These are phyloP conservation scores for Myotis planiceps DNA, from an alignment of 2,797 vertebrate genomes.

Conservation along the genomic window DNA sequence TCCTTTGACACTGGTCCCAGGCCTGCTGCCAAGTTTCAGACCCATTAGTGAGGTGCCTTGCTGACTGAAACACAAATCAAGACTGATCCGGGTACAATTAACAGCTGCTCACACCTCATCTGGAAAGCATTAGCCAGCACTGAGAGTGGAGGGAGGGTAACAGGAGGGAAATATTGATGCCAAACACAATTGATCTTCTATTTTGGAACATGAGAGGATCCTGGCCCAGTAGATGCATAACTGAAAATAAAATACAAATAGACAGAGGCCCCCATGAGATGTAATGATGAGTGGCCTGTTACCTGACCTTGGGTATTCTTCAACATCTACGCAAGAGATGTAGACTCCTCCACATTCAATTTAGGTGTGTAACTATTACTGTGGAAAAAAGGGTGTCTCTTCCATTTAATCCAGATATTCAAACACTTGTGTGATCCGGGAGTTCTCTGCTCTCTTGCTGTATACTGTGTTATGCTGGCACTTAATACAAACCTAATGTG, in stretches of 20 bases:
- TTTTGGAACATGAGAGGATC: slow-evolving; percentile 77
- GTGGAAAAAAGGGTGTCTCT: not conserved
- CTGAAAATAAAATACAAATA: slow-evolving; percentile 34
- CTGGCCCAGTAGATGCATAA: slow-evolving; percentile 39
- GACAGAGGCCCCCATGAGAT: not conserved
- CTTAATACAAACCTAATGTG: slow-evolving; percentile 6
- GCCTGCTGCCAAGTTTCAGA: slow-evolving; percentile 89
- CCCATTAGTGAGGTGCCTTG: slow-evolving; percentile 90
- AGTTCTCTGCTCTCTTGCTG: not conserved
- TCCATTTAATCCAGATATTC: not conserved
- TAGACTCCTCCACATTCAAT: not conserved
- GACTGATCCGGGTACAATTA: slow-evolving; percentile 96
- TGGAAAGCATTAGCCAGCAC: slow-evolving; percentile 92
- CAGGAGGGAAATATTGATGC: slow-evolving; percentile 84
- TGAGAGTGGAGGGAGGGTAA: slow-evolving; percentile 74
- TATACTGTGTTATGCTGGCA: not conserved
- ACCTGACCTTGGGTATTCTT: not conserved
- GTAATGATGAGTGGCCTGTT: not conserved
- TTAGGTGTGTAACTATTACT: not conserved
- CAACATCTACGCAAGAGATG: not conserved
- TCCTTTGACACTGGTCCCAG: slow-evolving; percentile 88
- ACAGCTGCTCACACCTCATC: slow-evolving; percentile 93
- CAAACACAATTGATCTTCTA: slow-evolving; percentile 88
- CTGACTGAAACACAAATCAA: slow-evolving; percentile 94
- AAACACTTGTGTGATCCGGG: not conserved